These are phyloP conservation scores for Zeugodacus cucurbitae DNA, from an alignment of 1,140 invertebrate species.

Conservation along the genomic window DNA sequence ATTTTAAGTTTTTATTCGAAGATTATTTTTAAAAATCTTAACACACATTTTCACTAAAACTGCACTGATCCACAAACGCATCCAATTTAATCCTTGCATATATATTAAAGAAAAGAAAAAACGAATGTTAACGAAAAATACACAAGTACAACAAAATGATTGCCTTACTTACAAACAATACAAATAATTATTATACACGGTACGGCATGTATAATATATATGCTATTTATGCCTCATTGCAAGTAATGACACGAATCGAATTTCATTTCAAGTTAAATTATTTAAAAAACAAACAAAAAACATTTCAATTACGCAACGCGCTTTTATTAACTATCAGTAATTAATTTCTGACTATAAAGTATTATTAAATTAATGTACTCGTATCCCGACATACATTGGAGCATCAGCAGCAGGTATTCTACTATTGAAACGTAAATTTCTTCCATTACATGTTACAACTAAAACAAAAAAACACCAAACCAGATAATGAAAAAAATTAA, in stretches of 20 bases:
- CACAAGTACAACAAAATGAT: neutral
- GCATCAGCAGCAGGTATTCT: neutral
- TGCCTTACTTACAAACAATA: conserved; percentile 11
- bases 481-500: neutral
- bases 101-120: no score
- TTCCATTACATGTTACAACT: neutral
- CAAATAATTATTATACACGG: neutral
- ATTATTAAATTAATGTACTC: neutral
- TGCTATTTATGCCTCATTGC: neutral
- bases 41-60: neutral
- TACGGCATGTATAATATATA: neutral
- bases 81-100: neutral
- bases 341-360: neutral
- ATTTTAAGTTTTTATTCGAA: neutral
- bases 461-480: neutral
- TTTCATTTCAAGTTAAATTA: neutral
- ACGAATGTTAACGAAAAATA: neutral
- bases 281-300: neutral
- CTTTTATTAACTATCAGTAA: neutral
- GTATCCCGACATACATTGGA: neutral
- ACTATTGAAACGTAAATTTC: neutral
- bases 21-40: neutral
- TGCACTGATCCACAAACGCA: neutral
- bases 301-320: neutral
- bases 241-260: neutral